phyloP scores from a whole-genome alignment of 2,888 invertebrate species.

The Dusona sp. region DNA sequence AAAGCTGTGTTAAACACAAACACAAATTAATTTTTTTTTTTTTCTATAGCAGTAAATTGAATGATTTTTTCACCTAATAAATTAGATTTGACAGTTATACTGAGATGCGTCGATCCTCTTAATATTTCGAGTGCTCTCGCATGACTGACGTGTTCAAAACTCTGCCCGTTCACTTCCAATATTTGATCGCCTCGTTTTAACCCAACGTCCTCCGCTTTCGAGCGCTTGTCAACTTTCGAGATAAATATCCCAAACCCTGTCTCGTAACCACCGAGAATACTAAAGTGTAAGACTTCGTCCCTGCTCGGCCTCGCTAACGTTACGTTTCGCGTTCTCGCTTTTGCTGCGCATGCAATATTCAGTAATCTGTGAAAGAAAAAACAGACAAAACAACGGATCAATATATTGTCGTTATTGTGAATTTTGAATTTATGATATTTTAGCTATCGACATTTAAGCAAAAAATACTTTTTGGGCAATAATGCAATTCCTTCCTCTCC shows the following conservation, averaged over 20 bases:
- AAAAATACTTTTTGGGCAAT: not conserved
- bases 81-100: slow-evolving; percentile 98
- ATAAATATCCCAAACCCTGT: slow-evolving; percentile 97
- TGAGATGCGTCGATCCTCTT: slow-evolving; percentile 96
- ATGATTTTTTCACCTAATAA: slow-evolving; percentile 88
- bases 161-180: slow-evolving; percentile 98
- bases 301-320: slow-evolving; percentile 96
- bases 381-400: not conserved
- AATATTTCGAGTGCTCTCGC: slow-evolving; percentile 97
- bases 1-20: slow-evolving; percentile 84
- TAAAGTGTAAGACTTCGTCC: slow-evolving; percentile 97
- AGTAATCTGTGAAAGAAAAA: slow-evolving; percentile 87
- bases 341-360: slow-evolving; percentile 98
- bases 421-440: not conserved
- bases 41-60: not conserved
- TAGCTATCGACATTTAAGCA: not conserved
- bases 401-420: not conserved
- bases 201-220: slow-evolving; percentile 98
- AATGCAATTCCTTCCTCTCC: not conserved
- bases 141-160: slow-evolving; percentile 96
- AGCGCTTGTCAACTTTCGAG: slow-evolving; percentile 95
- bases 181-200: slow-evolving; percentile 99
- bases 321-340: slow-evolving; percentile 96
- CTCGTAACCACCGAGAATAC: slow-evolving; percentile 97
- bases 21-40: not conserved